These are phyloP conservation scores for Oegoconia quadripuncta DNA, from an alignment of 2,888 invertebrate species.

Conservation along the genomic window DNA sequence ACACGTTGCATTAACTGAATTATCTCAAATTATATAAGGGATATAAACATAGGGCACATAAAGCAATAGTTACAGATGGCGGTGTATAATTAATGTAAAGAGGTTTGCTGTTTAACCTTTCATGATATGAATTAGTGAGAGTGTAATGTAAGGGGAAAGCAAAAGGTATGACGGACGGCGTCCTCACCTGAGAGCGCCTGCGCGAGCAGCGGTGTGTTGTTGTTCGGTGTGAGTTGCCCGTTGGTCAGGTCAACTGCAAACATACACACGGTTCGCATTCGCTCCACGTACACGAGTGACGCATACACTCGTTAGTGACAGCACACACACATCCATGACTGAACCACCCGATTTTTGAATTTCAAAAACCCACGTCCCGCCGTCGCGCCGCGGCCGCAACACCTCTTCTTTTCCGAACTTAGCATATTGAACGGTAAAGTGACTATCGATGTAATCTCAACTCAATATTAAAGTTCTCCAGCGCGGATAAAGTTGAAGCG, in stretches of 20 bases:
- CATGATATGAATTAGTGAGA: neutral
- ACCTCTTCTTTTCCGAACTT: constrained; percentile 53
- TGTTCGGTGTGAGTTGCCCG: constrained; percentile 97
- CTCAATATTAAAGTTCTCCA: constrained; percentile 61
- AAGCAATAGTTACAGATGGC: constrained; percentile 15
- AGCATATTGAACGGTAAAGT: constrained; percentile 62
- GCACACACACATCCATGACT: constrained; percentile 68
- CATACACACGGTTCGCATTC: constrained; percentile 82
- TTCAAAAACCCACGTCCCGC: constrained; percentile 34
- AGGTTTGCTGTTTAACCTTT: neutral
- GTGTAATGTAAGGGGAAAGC: neutral
- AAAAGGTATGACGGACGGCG: constrained; percentile 32
- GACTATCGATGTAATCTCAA: constrained; percentile 66
- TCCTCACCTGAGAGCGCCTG: constrained; percentile 95
- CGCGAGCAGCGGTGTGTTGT: constrained; percentile 96
- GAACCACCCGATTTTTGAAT: constrained; percentile 62
- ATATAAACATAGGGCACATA: constrained; percentile 13
- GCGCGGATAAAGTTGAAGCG: constrained; percentile 60
- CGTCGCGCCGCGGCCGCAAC: constrained; percentile 29
- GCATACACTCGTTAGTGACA: constrained; percentile 57
- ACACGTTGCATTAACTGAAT: too few relatives aligned
- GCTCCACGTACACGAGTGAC: constrained; percentile 62
- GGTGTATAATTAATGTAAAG: neutral
- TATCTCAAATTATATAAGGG: too few relatives aligned
- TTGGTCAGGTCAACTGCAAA: constrained; percentile 96